A percentile compares a stretch with the other conserved stretches of the same genome.
These are phyloP conservation scores for Echiichthys vipera DNA, from an alignment of 2,797 vertebrate species.

Conservation along the genomic window DNA sequence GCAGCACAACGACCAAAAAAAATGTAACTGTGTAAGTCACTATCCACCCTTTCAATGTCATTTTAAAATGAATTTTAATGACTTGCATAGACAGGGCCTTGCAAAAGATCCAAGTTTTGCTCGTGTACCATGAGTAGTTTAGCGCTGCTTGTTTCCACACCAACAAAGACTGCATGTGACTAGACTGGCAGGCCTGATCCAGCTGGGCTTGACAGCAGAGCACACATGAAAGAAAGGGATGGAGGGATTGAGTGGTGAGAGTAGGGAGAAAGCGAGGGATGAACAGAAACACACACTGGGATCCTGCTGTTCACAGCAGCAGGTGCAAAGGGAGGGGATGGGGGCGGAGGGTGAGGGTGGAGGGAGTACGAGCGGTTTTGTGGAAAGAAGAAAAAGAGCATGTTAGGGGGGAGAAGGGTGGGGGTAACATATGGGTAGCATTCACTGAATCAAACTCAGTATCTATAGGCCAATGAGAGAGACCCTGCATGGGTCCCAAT, in stretches of 20 bases:
- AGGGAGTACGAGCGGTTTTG: slow-evolving; percentile 41
- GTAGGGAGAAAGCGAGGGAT: slow-evolving; percentile 68
- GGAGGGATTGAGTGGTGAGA: slow-evolving; percentile 75
- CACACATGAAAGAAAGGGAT: slow-evolving; percentile 81
- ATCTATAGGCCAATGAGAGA: slow-evolving; percentile 50
- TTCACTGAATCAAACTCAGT: slow-evolving; percentile 64
- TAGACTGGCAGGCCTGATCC: slow-evolving; percentile 74
- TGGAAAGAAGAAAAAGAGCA: slow-evolving; percentile 52
- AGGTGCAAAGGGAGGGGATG: slow-evolving; percentile 73
- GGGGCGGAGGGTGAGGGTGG: slow-evolving; percentile 14
- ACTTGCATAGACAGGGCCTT: slow-evolving; percentile 6
- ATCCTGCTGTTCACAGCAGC: slow-evolving; percentile 85
- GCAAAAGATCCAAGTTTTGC: slow-evolving; percentile 29
- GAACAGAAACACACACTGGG: slow-evolving; percentile 79
- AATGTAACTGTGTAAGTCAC: neutral
- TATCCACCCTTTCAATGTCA: neutral
- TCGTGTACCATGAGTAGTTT: slow-evolving; percentile 41
- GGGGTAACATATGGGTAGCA: slow-evolving; percentile 58
- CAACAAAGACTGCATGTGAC: slow-evolving; percentile 75
- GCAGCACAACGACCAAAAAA: neutral
- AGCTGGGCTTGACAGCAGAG: slow-evolving; percentile 82
- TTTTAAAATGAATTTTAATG: slow-evolving; percentile 9
- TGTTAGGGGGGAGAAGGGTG: slow-evolving; percentile 16
- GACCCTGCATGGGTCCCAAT: slow-evolving; percentile 56
- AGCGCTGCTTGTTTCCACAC: slow-evolving; percentile 56